phyloP scores from a whole-genome alignment of 2,113 vertebrate genomes.

The Oriolus oriolus region DNA sequence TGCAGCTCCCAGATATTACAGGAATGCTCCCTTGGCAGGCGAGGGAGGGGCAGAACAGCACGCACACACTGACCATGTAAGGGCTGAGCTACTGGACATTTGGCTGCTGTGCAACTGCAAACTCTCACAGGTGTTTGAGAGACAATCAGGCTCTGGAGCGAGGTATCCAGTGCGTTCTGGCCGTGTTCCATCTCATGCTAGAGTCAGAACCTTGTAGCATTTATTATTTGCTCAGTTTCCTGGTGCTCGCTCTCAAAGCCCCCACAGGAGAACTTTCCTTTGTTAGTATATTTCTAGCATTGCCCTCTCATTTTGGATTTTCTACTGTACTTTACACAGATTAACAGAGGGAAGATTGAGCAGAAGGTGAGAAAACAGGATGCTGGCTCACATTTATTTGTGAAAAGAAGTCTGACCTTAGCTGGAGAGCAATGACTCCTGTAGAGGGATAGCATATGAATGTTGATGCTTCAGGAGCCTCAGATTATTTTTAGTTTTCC shows the following conservation, averaged over 20 bases:
- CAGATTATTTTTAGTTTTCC: neutral
- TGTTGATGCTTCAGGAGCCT: neutral
- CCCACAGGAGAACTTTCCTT: neutral
- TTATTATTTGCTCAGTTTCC: neutral
- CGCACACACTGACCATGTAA: rapidly evolving
- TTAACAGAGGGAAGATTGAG: neutral
- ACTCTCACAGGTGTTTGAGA: neutral
- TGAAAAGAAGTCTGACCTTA: neutral
- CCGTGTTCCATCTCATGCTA: neutral
- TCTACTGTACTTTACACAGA: neutral
- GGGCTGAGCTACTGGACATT: neutral
- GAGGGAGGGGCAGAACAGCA: neutral
- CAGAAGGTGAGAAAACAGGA: neutral
- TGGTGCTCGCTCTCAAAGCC: neutral
- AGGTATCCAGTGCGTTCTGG: neutral
- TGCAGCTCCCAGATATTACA: neutral
- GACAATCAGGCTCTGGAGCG: neutral
- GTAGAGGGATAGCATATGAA: neutral
- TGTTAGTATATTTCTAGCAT: neutral
- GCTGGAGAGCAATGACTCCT: neutral
- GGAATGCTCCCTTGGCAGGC: neutral
- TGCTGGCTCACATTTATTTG: neutral
- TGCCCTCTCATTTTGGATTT: neutral
- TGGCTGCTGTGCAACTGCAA: neutral
- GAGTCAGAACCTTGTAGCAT: neutral